Conservation (phyloP, 2,888 invertebrate genomes). For the Acleris emargana region DNA sequence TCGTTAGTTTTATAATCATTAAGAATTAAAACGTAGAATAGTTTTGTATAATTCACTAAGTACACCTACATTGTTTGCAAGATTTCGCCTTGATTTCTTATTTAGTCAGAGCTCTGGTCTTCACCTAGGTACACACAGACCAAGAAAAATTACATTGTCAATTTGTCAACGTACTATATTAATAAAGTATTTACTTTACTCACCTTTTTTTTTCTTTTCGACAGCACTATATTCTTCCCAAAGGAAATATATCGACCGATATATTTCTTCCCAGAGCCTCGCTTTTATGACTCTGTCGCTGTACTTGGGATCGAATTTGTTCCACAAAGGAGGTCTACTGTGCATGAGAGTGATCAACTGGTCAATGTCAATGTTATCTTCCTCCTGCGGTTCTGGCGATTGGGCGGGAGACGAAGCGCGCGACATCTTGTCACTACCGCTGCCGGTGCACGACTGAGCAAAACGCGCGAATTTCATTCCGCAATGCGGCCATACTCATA, state of each 20-base stretch:
- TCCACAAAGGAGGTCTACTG: constrained; percentile 13
- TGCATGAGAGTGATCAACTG: constrained; percentile 10
- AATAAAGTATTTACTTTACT: constrained; percentile 11
- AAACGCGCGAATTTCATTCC: too few relatives aligned
- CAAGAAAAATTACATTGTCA: too few relatives aligned
- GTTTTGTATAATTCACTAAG: not conserved
- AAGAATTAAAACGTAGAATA: too few relatives aligned
- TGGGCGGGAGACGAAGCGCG: too few relatives aligned
- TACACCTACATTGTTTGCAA: not conserved
- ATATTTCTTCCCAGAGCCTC: constrained; percentile 8
- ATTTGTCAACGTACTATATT: too few relatives aligned
- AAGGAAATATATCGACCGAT: constrained; percentile 7
- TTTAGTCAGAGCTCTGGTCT: not conserved
- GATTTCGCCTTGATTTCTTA: constrained; percentile 2
- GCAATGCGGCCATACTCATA: too few relatives aligned
- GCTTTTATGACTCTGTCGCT: constrained; percentile 1
- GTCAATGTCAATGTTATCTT: too few relatives aligned
- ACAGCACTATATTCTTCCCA: constrained; percentile 7
- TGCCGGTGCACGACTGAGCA: too few relatives aligned
- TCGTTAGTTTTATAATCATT: too few relatives aligned
- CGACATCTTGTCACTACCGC: too few relatives aligned
- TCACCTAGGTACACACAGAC: too few relatives aligned
- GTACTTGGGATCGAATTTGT: constrained; percentile 14
- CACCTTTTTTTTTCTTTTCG: constrained; percentile 4
- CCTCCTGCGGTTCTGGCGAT: too few relatives aligned